These are phyloP conservation scores for Caenorhabditis zanzibari DNA, from an alignment of 2,888 invertebrate species.

Conservation along the genomic window DNA sequence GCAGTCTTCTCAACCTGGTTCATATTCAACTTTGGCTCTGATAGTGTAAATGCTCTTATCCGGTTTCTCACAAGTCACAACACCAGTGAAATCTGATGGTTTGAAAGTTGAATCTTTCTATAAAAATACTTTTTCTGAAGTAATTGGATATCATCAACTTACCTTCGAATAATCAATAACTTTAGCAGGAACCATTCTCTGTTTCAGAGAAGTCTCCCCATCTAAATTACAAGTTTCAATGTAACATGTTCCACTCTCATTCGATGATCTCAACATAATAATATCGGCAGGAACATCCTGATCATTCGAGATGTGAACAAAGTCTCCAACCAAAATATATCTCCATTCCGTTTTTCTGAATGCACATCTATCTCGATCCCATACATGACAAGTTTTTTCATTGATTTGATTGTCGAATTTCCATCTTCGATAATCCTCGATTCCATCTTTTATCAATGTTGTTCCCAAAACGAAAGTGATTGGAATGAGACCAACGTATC, in stretches of 20 bases:
- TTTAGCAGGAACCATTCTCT: slow-evolving; percentile 86
- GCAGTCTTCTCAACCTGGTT: slow-evolving; percentile 80
- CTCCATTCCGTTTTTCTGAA: slow-evolving; percentile 87
- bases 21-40: slow-evolving; percentile 87
- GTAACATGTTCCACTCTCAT: slow-evolving; percentile 89
- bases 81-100: slow-evolving; percentile 87
- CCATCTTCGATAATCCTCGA: slow-evolving; percentile 93
- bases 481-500: slow-evolving; percentile 88
- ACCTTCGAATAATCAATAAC: slow-evolving; percentile 86
- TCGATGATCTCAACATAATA: slow-evolving; percentile 85
- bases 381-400: slow-evolving; percentile 93
- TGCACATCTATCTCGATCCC: slow-evolving; percentile 71
- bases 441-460: slow-evolving; percentile 95
- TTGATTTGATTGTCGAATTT: slow-evolving; percentile 95
- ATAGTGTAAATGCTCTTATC: slow-evolving; percentile 97
- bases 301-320: slow-evolving; percentile 96
- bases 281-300: slow-evolving; percentile 97
- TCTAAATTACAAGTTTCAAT: slow-evolving; percentile 97
- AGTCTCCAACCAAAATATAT: slow-evolving; percentile 93
- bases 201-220: slow-evolving; percentile 96
- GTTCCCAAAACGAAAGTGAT: slow-evolving; percentile 94
- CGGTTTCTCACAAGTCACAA: slow-evolving; percentile 94
- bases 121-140: slow-evolving; percentile 1
- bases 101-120: slow-evolving; percentile 73
- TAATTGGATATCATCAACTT: slow-evolving; percentile 84